phyloP scores from a whole-genome alignment of 2,888 invertebrate genomes.

The Latrodectus elegans region DNA sequence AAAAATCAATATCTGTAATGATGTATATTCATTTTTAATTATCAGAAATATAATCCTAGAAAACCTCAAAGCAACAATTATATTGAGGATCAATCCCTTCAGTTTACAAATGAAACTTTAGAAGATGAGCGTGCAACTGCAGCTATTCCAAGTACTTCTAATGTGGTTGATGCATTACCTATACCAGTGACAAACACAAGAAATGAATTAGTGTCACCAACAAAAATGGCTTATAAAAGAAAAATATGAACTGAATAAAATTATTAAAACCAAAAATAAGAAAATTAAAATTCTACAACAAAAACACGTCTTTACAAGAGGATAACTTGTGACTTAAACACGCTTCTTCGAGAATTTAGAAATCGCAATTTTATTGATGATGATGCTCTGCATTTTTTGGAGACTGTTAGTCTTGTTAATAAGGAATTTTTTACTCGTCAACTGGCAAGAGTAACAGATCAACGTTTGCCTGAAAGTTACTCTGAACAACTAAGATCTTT shows the following conservation, averaged over 20 bases:
- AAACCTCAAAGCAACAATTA: too few relatives aligned
- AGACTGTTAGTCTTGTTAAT: not conserved
- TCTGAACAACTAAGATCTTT: not conserved
- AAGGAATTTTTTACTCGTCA: constrained; percentile 1
- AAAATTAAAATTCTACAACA: not conserved
- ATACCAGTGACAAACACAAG: too few relatives aligned
- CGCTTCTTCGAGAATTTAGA: not conserved
- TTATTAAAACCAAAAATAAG: not conserved
- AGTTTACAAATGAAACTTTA: too few relatives aligned
- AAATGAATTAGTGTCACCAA: not conserved
- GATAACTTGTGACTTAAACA: not conserved
- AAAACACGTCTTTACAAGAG: not conserved
- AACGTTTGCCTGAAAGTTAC: too few relatives aligned
- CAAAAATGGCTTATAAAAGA: not conserved
- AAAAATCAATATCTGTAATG: too few relatives aligned
- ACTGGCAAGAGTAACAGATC: not conserved
- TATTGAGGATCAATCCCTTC: too few relatives aligned
- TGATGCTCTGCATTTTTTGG: not conserved
- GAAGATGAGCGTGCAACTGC: too few relatives aligned
- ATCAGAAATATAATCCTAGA: too few relatives aligned
- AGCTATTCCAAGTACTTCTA: too few relatives aligned
- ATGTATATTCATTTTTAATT: too few relatives aligned
- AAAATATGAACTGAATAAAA: not conserved
- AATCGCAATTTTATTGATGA: not conserved
- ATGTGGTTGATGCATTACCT: too few relatives aligned